phyloP scores from a whole-genome alignment of 2,797 vertebrate genomes.

The Austrolebias charrua region DNA sequence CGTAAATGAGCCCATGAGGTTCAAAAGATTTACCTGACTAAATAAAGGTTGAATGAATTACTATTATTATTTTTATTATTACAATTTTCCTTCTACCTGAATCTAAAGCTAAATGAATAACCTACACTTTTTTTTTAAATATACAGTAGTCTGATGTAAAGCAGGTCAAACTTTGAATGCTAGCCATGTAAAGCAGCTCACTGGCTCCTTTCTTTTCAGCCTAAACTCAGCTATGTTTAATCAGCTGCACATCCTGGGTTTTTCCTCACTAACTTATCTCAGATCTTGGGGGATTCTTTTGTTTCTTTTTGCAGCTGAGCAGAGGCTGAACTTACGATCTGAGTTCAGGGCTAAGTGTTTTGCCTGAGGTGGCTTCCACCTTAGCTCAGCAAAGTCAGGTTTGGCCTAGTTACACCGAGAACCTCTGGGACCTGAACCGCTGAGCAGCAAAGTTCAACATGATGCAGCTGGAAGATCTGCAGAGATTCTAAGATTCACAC shows the following conservation, averaged over 20 bases:
- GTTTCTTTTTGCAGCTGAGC: neutral
- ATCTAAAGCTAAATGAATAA: too few species aligned
- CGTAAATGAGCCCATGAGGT: too few species aligned
- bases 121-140: too few species aligned
- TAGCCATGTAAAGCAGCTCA: too few species aligned
- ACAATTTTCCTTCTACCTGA: too few species aligned
- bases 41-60: too few species aligned
- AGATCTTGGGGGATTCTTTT: too few species aligned
- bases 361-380: slow-evolving; percentile 38
- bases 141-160: too few species aligned
- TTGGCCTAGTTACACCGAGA: slow-evolving; percentile 20
- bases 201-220: neutral
- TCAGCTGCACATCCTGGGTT: neutral
- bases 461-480: neutral
- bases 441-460: slow-evolving; percentile 4
- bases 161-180: too few species aligned
- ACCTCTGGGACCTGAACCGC: slow-evolving; percentile 13
- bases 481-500: neutral
- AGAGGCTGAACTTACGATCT: neutral
- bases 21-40: too few species aligned
- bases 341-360: neutral
- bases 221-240: neutral
- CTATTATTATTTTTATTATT: too few species aligned
- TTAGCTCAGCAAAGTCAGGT: slow-evolving; percentile 16
- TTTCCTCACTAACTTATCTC: neutral